Evolutionary conservation across 2,113 vertebrate species (phyloP), one percentile per base, ranked within the genome.

Genomic region (Pionites leucogaster): DNA sequence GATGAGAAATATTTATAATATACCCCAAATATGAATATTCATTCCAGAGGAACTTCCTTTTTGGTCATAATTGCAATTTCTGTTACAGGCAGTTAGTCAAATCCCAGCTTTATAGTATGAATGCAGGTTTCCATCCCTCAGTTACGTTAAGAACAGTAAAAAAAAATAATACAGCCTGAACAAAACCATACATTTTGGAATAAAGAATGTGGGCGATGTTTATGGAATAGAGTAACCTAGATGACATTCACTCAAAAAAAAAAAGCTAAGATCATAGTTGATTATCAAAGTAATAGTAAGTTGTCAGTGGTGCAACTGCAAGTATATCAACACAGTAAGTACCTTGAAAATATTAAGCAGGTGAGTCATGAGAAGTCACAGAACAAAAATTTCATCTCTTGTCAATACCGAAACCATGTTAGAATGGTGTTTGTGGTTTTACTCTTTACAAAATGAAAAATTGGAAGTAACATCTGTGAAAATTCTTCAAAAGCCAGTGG

Each of bases 351-450:
- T 13, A 81, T 46, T 81, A 29, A 78, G 74, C 12, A 65, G 3
- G 0, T 3, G 35, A 42, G 11, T 1, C 0, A 8, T 55, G 28
- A 57, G 82, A 52, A 90, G 24, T 31, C 5, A 24, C 7, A 37
- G 37, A 74, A 41, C 11, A 57, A 33, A n/a, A 62, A 92, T 71
- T 85, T 88, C 6, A 60, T 55, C 42, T 82, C 28, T 57, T 3
- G 3, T 63, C 42, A 78, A 35, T 35, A 44, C 7, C 50, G 16
- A 82, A 10, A 64, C 16, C 8, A 41, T 18, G 18, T 15, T 77
- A 50, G 16, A 65, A 69, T 35, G 8, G 1, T 60, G 12, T 50
- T 33, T 82, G 12, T 7, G 63, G 6, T 71, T 76, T 75, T 78
- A 29, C 3, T 67, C 24, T 49, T 62, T 18, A 39, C 6, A 82